Evolutionary conservation across 2,113 vertebrate genomes (phyloP), one percentile per base, ranked within the genome.

Genomic region (Mionectes macconnelli): DNA sequence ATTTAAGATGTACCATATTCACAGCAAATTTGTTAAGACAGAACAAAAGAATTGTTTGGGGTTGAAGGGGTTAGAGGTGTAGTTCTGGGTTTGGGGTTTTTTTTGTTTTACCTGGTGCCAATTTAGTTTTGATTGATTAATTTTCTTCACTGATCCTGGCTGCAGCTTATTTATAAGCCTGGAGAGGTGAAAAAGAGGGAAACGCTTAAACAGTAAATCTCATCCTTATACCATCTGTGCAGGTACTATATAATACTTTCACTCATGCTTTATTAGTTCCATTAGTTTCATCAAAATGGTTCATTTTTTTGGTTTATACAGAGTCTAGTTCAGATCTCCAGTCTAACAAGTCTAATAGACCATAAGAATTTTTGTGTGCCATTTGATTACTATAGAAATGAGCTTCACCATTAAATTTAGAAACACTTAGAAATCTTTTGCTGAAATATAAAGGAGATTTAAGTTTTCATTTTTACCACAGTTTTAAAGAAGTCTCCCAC

Each of bases 121-220:
- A 97, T 99, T 99, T 88, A 99, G 97, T 73, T 99, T 98, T 82
- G 99, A 99, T 60, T 99, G 98, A 87, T 99, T 99, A 95, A 99
- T 98, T 98, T 99, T 99, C 98, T 98, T 99, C 84, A 99, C 98
- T 33, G 99, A 98, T 93, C 98, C 98, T 80, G 99, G 98, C 78
- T 99, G 98, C 55, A 99, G 98, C 91, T 99, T 99, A 94, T 99
- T 99, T 82, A 99, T 98, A 93, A 99, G 98, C 87, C 99, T 99
- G 90, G 85, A 83, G 76, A 93, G 89, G 97, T 86, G 94, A 95
- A 89, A 89, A 91, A 78, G 44, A 87, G 85, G 87, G 66, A 97
- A 95, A 94, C 82, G 83, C 88, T 96, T 96, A 97, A 97, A 84
- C 73, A 91, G 56, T 82, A 89, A 90, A 94, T 92, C 49, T 96